A percentile compares a stretch with the other conserved stretches of the same genome.
phyloP scores from a whole-genome alignment of 1,140 invertebrate species.

The Drosophila repletoides region DNA sequence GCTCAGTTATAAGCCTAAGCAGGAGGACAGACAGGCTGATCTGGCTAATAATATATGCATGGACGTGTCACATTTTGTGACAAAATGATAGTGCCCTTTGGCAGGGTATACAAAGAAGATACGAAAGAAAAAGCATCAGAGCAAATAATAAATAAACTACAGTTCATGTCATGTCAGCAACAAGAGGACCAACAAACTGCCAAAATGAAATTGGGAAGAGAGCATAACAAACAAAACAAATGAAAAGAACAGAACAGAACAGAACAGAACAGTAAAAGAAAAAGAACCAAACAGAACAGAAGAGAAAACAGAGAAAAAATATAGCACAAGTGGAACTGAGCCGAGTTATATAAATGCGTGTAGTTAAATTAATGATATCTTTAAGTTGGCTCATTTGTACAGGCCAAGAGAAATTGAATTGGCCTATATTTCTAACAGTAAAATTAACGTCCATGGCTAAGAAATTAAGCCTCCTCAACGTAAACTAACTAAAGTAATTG shows the following conservation, averaged over 20 bases:
- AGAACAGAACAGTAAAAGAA: neutral
- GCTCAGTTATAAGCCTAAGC: too few relatives aligned
- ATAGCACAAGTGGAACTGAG: slow-evolving; percentile 2
- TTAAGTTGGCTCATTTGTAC: slow-evolving; percentile 33
- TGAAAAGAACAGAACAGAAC: neutral
- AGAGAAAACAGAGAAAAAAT: neutral
- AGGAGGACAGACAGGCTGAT: too few relatives aligned
- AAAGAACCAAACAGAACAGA: neutral
- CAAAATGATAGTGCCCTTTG: too few relatives aligned
- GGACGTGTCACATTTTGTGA: too few relatives aligned
- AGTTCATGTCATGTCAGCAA: slow-evolving; percentile 51
- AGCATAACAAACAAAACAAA: slow-evolving; percentile 3
- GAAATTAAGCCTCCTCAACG: neutral
- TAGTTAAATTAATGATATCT: slow-evolving; percentile 45
- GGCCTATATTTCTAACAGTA: slow-evolving; percentile 19
- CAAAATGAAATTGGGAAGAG: slow-evolving; percentile 20
- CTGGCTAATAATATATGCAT: too few relatives aligned
- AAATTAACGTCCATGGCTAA: slow-evolving; percentile 5
- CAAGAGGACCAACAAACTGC: slow-evolving; percentile 31
- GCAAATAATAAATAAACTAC: slow-evolving; percentile 54
- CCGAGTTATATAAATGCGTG: slow-evolving; percentile 31
- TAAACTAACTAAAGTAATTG: too few relatives aligned
- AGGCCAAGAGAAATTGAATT: slow-evolving; percentile 28
- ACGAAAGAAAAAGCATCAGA: slow-evolving; percentile 12
- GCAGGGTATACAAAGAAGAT: neutral